Evolutionary conservation across 1,140 invertebrate species (phyloP), one percentile per base, ranked within the genome.

Genomic region (Drosophila kepulauana): DNA sequence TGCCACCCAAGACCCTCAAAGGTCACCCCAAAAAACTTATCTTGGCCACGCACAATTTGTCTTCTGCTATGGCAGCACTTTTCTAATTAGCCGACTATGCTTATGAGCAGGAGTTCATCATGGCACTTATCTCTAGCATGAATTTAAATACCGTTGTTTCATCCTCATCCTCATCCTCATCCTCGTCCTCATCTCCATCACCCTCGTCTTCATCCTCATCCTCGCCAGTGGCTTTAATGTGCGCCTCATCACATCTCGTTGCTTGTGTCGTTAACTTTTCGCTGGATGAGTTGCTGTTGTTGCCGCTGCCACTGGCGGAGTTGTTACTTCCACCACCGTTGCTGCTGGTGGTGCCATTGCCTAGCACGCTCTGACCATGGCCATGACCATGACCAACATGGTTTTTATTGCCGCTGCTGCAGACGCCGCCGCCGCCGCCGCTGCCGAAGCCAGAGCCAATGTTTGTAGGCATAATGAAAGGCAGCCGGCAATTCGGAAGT

Each of bases 131-230:
- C 20, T 51, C 38, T 25, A 63, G 76, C 74, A 74, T 78, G 73
- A 81, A 78, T 69, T 82, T 38, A 59, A 81, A 43, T 90, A 90
- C 86, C 86, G 86, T 89, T 61, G 70, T 79, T 66, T 75, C 81
- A 71, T 88, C 80, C 41, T 69, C 79, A 58, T 77, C 75, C 6
- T 87, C 74, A 2, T 79, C 84, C 7, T 86, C 76, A 10, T 84
- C 74, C 0, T 84, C 79, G 2, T 79, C 71, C 0, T 79, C 78
- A 1, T 74, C 81, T 8, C 71, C 69, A 1, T 75, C 75, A 4
- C 61, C 74, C 15, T 73, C 80, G 5, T 54, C 66, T 0, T 61
- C 67, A 25, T 79, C 51, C 1, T 46, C 69, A 25, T 56, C 59
- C 1, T 66, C 43, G 20, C 67, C 54, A 54, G 13, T 46, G 35